Evolutionary conservation across 1,140 invertebrate species (phyloP).

Genomic region (Drosophila parabipectinata): DNA sequence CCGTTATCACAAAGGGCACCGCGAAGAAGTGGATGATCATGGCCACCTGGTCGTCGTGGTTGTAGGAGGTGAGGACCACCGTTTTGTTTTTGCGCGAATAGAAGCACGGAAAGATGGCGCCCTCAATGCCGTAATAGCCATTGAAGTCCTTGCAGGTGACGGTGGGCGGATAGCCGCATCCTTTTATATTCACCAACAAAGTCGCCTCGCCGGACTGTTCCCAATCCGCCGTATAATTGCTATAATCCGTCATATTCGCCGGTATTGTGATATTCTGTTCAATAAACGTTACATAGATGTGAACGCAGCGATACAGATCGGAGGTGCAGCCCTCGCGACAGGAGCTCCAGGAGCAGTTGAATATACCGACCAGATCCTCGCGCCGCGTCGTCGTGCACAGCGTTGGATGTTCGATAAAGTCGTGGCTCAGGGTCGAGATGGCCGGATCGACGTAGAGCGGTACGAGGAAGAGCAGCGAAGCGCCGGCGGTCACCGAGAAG

Average conservation of each 20-base stretch:
- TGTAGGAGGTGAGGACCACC: constrained; percentile 92
- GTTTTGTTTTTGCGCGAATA: constrained; percentile 92
- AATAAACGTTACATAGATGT: constrained; percentile 91
- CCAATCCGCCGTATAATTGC: constrained; percentile 78
- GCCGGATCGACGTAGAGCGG: constrained; percentile 95
- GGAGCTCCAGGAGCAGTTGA: constrained; percentile 94
- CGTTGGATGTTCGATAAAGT: constrained; percentile 91
- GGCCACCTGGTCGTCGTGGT: constrained; percentile 90
- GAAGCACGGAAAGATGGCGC: constrained; percentile 91
- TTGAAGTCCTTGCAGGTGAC: constrained; percentile 94
- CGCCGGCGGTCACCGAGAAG: constrained; percentile 91
- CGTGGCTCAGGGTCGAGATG: constrained; percentile 93
- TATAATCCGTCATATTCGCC: constrained; percentile 79
- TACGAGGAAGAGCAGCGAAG: constrained; percentile 93
- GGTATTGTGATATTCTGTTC: constrained; percentile 83
- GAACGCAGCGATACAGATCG: constrained; percentile 93
- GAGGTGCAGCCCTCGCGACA: constrained; percentile 95
- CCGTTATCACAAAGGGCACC: constrained; percentile 91
- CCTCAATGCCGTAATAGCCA: constrained; percentile 89
- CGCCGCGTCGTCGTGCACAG: constrained; percentile 90
- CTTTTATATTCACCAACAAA: constrained; percentile 91
- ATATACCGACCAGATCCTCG: constrained; percentile 90
- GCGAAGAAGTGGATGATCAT: constrained; percentile 92
- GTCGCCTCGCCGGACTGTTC: constrained; percentile 87
- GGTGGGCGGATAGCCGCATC: constrained; percentile 94